These are phyloP conservation scores for Acrocephalus kingi DNA, from an alignment of 2,113 vertebrate genomes.

Conservation along the genomic window DNA sequence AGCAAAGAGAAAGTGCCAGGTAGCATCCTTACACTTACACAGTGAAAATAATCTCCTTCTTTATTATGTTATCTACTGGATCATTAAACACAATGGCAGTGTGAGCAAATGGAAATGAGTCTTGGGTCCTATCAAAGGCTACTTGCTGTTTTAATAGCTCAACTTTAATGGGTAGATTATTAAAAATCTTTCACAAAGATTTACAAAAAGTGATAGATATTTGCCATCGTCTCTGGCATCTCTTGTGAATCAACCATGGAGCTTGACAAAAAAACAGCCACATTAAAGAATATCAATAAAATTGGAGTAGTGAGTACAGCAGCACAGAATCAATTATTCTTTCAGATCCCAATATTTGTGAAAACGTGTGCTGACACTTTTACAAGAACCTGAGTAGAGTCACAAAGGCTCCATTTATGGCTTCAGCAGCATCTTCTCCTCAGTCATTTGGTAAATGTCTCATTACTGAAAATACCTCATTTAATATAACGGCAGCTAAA, in stretches of 20 bases:
- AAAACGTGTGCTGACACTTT: background rate
- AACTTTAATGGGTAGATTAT: slow-evolving; percentile 27
- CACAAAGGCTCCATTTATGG: slow-evolving; percentile 16
- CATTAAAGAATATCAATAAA: background rate
- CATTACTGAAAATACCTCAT: slow-evolving; percentile 42
- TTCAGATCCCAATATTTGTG: background rate
- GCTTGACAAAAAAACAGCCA: background rate
- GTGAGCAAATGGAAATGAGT: slow-evolving; percentile 44
- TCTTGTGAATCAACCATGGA: background rate
- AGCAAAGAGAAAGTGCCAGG: slow-evolving; percentile 33
- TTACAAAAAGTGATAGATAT: background rate
- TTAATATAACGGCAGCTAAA: background rate
- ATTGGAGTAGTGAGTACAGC: background rate
- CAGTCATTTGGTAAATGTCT: slow-evolving; percentile 52
- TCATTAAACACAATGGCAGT: slow-evolving; percentile 47
- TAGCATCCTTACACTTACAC: slow-evolving; percentile 10
- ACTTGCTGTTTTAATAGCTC: slow-evolving; percentile 36
- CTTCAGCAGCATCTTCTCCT: slow-evolving; percentile 7
- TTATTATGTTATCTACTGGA: slow-evolving; percentile 42
- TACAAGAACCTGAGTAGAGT: background rate
- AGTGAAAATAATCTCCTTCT: slow-evolving; percentile 25
- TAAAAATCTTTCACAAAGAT: slow-evolving; percentile 35
- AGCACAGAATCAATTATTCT: background rate
- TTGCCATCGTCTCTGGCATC: background rate
- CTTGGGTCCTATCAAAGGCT: slow-evolving; percentile 41